A percentile compares a stretch with the other conserved stretches of the same genome.
These are phyloP conservation scores for Miichthys miiuy DNA, from an alignment of 2,797 vertebrate species.

Conservation along the genomic window DNA sequence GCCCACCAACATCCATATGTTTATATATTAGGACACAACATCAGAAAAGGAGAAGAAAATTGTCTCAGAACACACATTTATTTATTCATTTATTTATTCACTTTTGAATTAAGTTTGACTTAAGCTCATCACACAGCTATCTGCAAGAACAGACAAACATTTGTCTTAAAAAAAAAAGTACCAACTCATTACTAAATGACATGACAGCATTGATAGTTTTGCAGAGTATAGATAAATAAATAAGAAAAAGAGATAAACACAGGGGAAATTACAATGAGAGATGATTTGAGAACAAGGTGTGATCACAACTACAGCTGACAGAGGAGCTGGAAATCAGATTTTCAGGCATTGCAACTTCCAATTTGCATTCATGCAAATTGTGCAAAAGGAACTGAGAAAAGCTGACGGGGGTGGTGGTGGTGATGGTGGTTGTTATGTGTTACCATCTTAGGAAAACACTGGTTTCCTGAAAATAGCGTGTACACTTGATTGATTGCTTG, in stretches of 20 bases:
- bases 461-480: slow-evolving; percentile 16
- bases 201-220: neutral
- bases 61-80: neutral
- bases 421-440: neutral
- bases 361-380: slow-evolving; percentile 32
- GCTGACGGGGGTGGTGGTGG: neutral
- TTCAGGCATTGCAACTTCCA: slow-evolving; percentile 1
- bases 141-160: neutral
- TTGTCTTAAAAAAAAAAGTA: neutral
- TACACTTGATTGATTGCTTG: slow-evolving; percentile 40
- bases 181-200: neutral
- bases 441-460: neutral
- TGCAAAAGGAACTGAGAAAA: neutral
- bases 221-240: neutral
- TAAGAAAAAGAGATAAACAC: neutral
- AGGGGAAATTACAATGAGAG: neutral
- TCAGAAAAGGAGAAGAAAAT: neutral
- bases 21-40: neutral
- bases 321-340: neutral
- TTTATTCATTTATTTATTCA: neutral
- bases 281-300: neutral
- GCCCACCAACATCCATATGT: neutral
- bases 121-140: neutral
- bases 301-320: slow-evolving; percentile 3
- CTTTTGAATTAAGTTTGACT: neutral